Base-by-base conservation (phyloP, 2,113 vertebrate species). In the Gadus chalcogrammus region DNA sequence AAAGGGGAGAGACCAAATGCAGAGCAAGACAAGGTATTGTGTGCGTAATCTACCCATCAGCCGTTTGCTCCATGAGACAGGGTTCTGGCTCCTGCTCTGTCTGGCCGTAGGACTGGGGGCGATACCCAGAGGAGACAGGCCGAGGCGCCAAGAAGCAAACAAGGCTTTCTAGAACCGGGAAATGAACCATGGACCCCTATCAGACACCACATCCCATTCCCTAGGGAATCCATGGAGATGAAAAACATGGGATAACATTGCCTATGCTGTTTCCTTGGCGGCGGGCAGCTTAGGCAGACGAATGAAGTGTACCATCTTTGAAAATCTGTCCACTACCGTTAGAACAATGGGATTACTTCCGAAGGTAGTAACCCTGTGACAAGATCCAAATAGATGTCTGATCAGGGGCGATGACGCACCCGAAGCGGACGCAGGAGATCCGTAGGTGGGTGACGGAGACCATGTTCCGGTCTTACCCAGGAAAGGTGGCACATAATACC, bases 41-140 rank as follows among this genome's bases (percentile, higher is more conserved):
- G 4, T 4, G 31, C 31, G 31, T 35, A 35, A 5, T 35, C 31
- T 35, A 35, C 4, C 31, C 31, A 35, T 35, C 6, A 35, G 31
- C 24, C 24, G 24, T 24, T 24, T 24, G 24, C 24, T 24, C 24
- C 24, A 24, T 24, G 24, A 28, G 28, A 15, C 22, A 1, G 61
- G 13, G 20, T 64, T 35, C 31, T 35, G 31, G 60, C 60, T 61
- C 60, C n/a, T 61, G 60, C 60, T 61, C n/a, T 16, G 60, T 61
- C 60, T 61, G 60, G n/a, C 17, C 3, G 11, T 61, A 4, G 4
- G 17, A 3, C n/a, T n/a, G n/a, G n/a, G n/a, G n/a, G n/a, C n/a
- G n/a, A n/a, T n/a, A n/a, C n/a, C n/a, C n/a, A n/a, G n/a, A n/a
- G n/a, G n/a, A n/a, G n/a, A n/a, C 60, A 5, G 31, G 4, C 31